phyloP scores from a whole-genome alignment of 2,113 vertebrate species.

The Halichoerus grypus region DNA sequence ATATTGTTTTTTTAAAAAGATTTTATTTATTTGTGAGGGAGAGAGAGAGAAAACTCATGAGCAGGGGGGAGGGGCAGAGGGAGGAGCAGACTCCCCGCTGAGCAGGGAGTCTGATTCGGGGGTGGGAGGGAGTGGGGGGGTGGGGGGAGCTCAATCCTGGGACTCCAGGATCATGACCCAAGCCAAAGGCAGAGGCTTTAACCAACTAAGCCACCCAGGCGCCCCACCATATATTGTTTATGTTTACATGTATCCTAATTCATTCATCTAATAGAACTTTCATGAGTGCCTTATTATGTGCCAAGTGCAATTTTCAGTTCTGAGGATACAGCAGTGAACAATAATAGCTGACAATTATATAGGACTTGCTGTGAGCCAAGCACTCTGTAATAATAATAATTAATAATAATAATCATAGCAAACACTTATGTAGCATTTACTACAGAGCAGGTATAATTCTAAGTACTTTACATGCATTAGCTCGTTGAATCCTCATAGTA shows the following conservation, averaged over 20 bases:
- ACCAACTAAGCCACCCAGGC: neutral
- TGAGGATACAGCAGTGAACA: neutral
- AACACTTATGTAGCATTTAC: neutral
- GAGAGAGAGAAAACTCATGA: too few species aligned
- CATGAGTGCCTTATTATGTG: neutral
- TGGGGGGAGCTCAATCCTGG: too few species aligned
- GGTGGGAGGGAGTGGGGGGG: too few species aligned
- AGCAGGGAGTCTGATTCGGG: too few species aligned
- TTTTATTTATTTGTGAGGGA: too few species aligned
- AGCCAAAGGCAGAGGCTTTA: neutral
- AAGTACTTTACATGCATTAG: slow-evolving; percentile 2
- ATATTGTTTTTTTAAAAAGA: too few species aligned
- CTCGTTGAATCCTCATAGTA: neutral
- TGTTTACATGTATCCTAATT: neutral
- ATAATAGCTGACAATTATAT: neutral
- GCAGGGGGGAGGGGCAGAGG: too few species aligned
- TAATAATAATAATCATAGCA: neutral
- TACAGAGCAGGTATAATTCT: neutral
- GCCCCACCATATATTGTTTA: neutral
- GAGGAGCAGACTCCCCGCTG: too few species aligned
- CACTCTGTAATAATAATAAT: neutral
- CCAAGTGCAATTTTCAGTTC: neutral
- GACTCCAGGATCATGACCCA: too few species aligned
- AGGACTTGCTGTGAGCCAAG: neutral
- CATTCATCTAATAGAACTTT: neutral